Percentiles rank a stretch among this genome's conserved stretches.
These are phyloP conservation scores for Artibeus jamaicensis DNA, from an alignment of 2,797 vertebrate species.

Conservation along the genomic window DNA sequence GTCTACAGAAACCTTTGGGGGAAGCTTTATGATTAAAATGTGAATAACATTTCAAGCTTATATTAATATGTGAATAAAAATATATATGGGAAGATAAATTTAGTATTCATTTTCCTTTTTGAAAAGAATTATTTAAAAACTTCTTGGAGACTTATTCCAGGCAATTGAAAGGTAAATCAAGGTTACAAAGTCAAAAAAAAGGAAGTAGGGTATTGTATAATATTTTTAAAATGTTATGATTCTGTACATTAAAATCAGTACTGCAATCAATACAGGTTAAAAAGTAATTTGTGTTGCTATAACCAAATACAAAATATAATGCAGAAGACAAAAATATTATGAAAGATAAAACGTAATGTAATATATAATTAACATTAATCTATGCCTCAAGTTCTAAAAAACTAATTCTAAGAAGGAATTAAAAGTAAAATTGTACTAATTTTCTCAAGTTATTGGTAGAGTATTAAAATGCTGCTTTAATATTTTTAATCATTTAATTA, in stretches of 20 bases:
- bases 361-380: neutral
- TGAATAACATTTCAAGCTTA: constrained; percentile 27
- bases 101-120: neutral
- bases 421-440: neutral
- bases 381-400: neutral
- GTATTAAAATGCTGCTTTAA: neutral
- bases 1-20: neutral
- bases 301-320: neutral
- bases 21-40: constrained; percentile 40
- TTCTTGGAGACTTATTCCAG: neutral
- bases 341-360: neutral
- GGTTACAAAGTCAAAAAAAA: neutral
- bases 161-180: neutral
- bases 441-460: neutral
- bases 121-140: neutral
- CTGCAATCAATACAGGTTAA: neutral
- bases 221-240: neutral
- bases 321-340: neutral
- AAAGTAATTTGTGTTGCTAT: neutral
- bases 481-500: neutral
- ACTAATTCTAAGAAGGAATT: neutral
- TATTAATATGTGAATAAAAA: constrained; percentile 22
- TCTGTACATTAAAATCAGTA: neutral
- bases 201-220: neutral
- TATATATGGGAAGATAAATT: neutral